Percentiles rank a stretch among this genome's conserved stretches.
Evolutionary conservation across 2,888 invertebrate genomes (phyloP).

Genomic region (Epinotia nisella): DNA sequence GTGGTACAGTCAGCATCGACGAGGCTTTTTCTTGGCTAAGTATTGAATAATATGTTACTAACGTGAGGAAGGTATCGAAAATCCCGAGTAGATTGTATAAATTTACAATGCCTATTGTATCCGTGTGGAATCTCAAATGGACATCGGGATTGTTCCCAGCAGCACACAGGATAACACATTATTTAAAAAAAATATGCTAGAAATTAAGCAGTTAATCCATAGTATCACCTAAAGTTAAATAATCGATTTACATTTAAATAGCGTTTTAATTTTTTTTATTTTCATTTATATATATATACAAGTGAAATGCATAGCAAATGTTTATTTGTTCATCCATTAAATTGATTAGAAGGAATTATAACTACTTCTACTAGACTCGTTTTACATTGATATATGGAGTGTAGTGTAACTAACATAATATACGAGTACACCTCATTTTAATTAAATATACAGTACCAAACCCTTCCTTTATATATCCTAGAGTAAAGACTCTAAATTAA

Average conservation of each 20-base stretch:
- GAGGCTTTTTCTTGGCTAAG: background rate
- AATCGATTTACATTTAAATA: background rate
- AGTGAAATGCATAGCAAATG: too few species aligned
- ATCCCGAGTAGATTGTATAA: background rate
- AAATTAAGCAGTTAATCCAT: too few species aligned
- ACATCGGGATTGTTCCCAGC: background rate
- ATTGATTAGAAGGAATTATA: too few species aligned
- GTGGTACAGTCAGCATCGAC: slow-evolving; percentile 29
- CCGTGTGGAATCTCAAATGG: background rate
- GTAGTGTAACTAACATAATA: too few species aligned
- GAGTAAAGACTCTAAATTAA: background rate
- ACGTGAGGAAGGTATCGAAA: background rate
- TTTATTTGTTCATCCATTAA: too few species aligned
- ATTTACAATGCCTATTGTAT: background rate
- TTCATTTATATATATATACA: background rate
- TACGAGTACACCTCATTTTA: background rate
- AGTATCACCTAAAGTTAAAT: background rate
- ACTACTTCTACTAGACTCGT: too few species aligned
- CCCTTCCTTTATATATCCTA: background rate
- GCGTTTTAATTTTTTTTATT: too few species aligned
- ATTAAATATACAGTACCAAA: background rate
- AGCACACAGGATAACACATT: background rate
- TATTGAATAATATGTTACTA: background rate
- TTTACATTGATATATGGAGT: too few species aligned
- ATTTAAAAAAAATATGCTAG: too few species aligned